Base-by-base conservation (phyloP, 2,888 invertebrate species). In the Leptarthrus brevirostris region DNA sequence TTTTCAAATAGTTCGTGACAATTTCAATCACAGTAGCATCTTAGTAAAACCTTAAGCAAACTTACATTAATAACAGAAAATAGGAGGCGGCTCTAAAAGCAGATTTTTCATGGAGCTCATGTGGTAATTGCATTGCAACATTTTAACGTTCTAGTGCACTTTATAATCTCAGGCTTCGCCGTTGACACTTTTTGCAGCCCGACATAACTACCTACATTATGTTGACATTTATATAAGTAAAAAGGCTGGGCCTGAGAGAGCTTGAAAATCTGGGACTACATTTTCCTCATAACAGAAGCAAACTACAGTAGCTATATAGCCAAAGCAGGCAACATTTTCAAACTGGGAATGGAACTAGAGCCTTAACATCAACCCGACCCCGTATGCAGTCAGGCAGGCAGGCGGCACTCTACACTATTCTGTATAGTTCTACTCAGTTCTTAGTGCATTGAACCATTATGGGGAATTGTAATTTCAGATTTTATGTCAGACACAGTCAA, bases 81-180 rank as follows among this genome's bases (percentile, higher is more conserved):
- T 3, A 16, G n/a, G 14, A n/a, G 26, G 16, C 58, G 58, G 34
- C 34, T 14, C 14, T 20, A 16, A 34, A 20, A 18, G 36, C 36
- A n/a, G 16, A 3, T 18, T 58, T 58, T 16, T 1, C 16, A 36
- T 16, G 12, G 58, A 14, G 34, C 34, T 5, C 47, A 30, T 58
- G 30, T 58, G 30, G 34, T 34, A 58, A 34, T 16, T 16, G 30
- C 30, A 30, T 54, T 54, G 58, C 58, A 16, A 34, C 58, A 58
- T 58, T 58, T 58, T 34, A 26, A 12, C 58, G 26, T 58, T 34
- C 20, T 58, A 58, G 36, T 58, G 58, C 58, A 58, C 34, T 58
- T 16, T n/a, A 10, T 47, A 58, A 20, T 58, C 36, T 36, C 26
- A 8, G 24, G 58, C 58, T 14, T 16, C 36, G 16, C 18, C 36